Conservation (phyloP, 2,888 invertebrate genomes). For the Rhingia rostrata region DNA sequence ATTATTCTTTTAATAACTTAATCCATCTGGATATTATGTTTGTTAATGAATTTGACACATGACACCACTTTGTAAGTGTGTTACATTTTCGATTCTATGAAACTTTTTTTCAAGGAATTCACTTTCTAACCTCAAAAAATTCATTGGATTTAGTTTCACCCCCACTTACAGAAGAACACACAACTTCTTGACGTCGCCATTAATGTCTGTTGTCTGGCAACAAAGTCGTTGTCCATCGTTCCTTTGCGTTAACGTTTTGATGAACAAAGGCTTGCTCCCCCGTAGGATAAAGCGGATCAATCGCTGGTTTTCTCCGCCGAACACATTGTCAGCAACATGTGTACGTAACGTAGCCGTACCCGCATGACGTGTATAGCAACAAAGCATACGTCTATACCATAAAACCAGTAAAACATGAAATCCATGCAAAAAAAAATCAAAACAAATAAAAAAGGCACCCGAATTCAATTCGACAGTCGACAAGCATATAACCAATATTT, state of each 20-base stretch:
- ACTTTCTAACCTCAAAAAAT: conserved; percentile 32
- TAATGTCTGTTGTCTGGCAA: conserved; percentile 68
- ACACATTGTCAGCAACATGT: conserved; percentile 64
- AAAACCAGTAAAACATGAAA: neutral
- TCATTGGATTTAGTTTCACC: conserved; percentile 48
- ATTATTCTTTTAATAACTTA: no score
- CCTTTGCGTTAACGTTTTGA: conserved; percentile 13
- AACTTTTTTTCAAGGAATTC: conserved; percentile 26
- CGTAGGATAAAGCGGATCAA: conserved; percentile 38
- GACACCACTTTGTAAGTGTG: no score
- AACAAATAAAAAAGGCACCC: conserved; percentile 25
- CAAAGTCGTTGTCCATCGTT: conserved; percentile 53
- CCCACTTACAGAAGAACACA: conserved; percentile 23
- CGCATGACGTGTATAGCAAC: conserved; percentile 34
- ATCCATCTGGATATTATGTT: no score
- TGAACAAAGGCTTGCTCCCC: conserved; percentile 35
- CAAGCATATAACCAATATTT: conserved; percentile 22
- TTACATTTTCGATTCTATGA: no score
- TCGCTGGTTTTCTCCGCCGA: conserved; percentile 1
- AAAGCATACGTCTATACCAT: conserved; percentile 1
- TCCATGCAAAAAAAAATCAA: neutral
- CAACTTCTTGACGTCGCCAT: conserved; percentile 20
- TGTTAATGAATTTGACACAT: no score
- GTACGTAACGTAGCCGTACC: neutral
- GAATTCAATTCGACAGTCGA: conserved; percentile 34